Conservation (phyloP, 1,140 invertebrate species). For the Neomicropteryx cornuta region DNA sequence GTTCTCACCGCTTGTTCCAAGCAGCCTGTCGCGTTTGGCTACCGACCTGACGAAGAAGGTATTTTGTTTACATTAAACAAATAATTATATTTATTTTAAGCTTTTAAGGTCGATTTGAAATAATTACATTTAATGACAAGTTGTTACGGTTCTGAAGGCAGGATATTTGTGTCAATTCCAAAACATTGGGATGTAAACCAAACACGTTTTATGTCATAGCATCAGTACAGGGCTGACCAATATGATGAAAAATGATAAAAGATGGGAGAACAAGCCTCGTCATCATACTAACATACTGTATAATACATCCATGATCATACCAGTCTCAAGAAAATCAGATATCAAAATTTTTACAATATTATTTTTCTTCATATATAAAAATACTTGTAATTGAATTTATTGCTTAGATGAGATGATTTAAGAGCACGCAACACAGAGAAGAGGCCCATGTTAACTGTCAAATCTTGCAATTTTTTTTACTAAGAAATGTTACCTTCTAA, state of each 20-base stretch:
- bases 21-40: constrained; percentile 49
- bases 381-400: too few relatives aligned
- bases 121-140: constrained; percentile 2
- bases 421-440: not conserved
- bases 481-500: not conserved
- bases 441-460: not conserved
- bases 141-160: not conserved
- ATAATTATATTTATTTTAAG: constrained; percentile 6
- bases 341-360: too few relatives aligned
- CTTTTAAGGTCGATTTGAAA: not conserved
- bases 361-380: too few relatives aligned
- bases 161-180: constrained; percentile 1
- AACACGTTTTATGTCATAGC: not conserved
- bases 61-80: constrained; percentile 15
- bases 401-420: not conserved
- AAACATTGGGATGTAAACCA: not conserved
- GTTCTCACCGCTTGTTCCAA: constrained; percentile 47
- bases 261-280: too few relatives aligned
- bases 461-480: not conserved
- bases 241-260: too few relatives aligned
- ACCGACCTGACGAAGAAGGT: constrained; percentile 45
- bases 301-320: too few relatives aligned
- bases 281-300: too few relatives aligned
- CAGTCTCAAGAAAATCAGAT: too few relatives aligned
- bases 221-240: not conserved